These are phyloP conservation scores for Eulemur macaco DNA, from an alignment of 2,113 vertebrate species.

Conservation along the genomic window DNA sequence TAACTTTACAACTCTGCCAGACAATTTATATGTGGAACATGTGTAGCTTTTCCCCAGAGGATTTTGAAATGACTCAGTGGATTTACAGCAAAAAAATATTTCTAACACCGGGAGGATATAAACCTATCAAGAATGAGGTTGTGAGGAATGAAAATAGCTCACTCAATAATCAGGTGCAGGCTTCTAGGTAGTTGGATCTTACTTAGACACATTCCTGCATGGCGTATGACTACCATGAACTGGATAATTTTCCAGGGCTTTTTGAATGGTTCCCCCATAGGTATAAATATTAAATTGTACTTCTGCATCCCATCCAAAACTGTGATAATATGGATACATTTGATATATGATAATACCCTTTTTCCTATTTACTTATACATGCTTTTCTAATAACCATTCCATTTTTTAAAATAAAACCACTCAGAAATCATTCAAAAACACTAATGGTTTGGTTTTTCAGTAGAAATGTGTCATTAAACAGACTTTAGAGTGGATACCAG, in stretches of 20 bases:
- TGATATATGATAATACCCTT: constrained; percentile 18
- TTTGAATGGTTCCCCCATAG: not conserved
- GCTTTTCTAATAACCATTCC: constrained; percentile 49
- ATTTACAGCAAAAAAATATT: not conserved
- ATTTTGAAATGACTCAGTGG: constrained; percentile 32
- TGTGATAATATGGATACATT: constrained; percentile 45
- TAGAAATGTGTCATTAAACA: constrained; percentile 65
- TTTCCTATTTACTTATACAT: constrained; percentile 45
- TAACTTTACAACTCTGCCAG: not conserved
- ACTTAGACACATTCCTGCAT: not conserved
- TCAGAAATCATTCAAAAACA: constrained; percentile 55
- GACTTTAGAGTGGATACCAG: constrained; percentile 45
- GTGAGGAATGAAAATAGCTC: constrained; percentile 30
- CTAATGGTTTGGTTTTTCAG: constrained; percentile 37
- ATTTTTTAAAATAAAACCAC: constrained; percentile 64
- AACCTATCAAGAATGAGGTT: not conserved
- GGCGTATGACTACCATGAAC: not conserved
- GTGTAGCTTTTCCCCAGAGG: not conserved
- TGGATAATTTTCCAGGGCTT: not conserved
- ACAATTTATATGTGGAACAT: not conserved
- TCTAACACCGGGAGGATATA: not conserved
- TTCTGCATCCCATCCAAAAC: not conserved
- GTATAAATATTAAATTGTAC: constrained; percentile 22
- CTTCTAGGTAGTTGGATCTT: not conserved
- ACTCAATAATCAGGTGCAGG: not conserved